phyloP scores from a whole-genome alignment of 2,888 invertebrate genomes.

The Pristionchus exspectatus region DNA sequence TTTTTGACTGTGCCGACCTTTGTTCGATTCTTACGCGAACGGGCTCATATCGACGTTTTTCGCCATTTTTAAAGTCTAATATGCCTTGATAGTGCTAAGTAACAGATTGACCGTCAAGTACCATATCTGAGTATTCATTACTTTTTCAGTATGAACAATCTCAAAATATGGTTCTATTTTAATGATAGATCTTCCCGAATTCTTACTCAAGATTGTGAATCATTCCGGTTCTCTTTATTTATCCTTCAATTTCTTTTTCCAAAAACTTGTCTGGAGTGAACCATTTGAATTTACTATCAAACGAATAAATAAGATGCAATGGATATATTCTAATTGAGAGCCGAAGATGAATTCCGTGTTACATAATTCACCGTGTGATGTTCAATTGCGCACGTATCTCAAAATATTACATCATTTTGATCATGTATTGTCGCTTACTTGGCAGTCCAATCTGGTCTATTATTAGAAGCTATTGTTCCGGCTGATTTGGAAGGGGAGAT shows the following conservation, averaged over 20 bases:
- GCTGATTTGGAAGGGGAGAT: constrained; percentile 25
- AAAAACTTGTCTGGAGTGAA: constrained; percentile 1
- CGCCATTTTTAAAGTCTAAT: neutral
- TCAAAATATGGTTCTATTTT: neutral
- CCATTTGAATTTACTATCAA: neutral
- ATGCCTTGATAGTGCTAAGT: neutral
- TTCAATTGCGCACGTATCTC: constrained; percentile 41
- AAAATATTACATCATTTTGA: neutral
- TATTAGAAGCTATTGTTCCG: constrained; percentile 69
- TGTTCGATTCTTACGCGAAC: too few relatives aligned
- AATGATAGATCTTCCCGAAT: neutral
- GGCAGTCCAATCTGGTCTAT: constrained; percentile 88
- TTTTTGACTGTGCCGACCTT: too few relatives aligned
- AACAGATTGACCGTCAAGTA: constrained; percentile 13
- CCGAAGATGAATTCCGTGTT: neutral
- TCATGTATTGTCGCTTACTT: constrained; percentile 82
- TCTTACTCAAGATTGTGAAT: neutral
- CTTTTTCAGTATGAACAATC: neutral
- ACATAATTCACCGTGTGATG: constrained; percentile 26
- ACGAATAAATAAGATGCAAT: neutral
- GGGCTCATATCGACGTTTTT: neutral
- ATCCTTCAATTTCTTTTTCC: neutral
- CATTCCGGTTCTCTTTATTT: neutral
- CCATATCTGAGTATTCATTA: neutral
- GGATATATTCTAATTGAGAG: neutral